These are phyloP conservation scores for Sarcophilus harrisii DNA, from an alignment of 2,797 vertebrate species.

Conservation along the genomic window DNA sequence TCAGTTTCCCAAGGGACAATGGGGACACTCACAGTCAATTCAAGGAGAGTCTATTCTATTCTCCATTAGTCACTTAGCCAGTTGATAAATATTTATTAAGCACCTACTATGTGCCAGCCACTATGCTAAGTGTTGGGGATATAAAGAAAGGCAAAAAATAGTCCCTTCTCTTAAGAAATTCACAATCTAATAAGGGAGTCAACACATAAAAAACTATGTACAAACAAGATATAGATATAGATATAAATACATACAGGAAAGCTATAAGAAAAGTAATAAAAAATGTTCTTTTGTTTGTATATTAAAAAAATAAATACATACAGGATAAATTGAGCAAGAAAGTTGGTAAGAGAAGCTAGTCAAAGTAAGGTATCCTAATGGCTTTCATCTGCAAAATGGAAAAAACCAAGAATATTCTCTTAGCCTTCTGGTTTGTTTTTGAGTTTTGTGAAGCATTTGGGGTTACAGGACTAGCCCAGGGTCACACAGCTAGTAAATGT, in stretches of 20 bases:
- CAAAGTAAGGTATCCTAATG: background rate
- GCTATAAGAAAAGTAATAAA: too few relatives aligned
- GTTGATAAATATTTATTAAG: background rate
- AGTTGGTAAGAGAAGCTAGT: background rate
- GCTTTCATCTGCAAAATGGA: background rate
- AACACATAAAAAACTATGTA: background rate
- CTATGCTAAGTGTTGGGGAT: background rate
- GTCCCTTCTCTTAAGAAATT: background rate
- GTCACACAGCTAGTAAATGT: too few relatives aligned
- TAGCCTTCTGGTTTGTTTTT: background rate
- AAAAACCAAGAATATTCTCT: background rate
- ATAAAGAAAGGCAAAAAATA: background rate
- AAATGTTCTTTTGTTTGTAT: too few relatives aligned
- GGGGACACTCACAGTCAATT: background rate
- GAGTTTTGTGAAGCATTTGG: too few relatives aligned
- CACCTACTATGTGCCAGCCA: background rate
- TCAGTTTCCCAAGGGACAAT: background rate
- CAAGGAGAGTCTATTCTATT: background rate
- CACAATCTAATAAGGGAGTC: background rate
- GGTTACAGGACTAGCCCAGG: too few relatives aligned
- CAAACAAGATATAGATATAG: background rate
- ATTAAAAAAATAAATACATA: too few relatives aligned
- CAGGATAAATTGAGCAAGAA: background rate
- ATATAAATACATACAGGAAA: too few relatives aligned
- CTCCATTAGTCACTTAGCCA: background rate